A percentile compares a stretch with the other conserved stretches of the same genome.
These are phyloP conservation scores for Ips typographus DNA, from an alignment of 1,140 invertebrate species.

Conservation along the genomic window DNA sequence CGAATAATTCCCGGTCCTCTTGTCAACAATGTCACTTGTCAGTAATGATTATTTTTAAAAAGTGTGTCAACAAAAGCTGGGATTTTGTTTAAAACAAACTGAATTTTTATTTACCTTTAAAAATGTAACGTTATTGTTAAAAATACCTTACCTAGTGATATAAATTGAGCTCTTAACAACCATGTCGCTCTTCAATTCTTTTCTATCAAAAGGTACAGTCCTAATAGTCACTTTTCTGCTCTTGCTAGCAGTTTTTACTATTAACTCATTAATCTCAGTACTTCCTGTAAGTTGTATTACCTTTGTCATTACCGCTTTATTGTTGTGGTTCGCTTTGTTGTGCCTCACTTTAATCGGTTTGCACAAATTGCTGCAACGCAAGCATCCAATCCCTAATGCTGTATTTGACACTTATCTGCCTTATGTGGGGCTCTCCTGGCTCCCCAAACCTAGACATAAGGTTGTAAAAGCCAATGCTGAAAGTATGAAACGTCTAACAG, in stretches of 20 bases:
- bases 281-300: slow-evolving; percentile 27
- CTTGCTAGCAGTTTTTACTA: slow-evolving; percentile 5
- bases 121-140: too few relatives aligned
- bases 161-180: too few relatives aligned
- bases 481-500: slow-evolving; percentile 38
- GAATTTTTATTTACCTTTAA: too few relatives aligned
- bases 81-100: too few relatives aligned
- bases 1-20: too few relatives aligned
- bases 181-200: background rate
- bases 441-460: background rate
- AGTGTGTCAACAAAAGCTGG: too few relatives aligned
- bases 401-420: slow-evolving; percentile 18
- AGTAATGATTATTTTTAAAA: too few relatives aligned
- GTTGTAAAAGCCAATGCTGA: slow-evolving; percentile 34
- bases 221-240: slow-evolving; percentile 19
- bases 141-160: too few relatives aligned
- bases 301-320: slow-evolving; percentile 25
- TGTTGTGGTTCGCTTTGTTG: slow-evolving; percentile 32
- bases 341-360: slow-evolving; percentile 35
- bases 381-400: slow-evolving; percentile 24
- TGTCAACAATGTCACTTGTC: too few relatives aligned
- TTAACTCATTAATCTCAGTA: slow-evolving; percentile 22
- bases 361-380: slow-evolving; percentile 36
- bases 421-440: slow-evolving; percentile 8
- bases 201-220: slow-evolving; percentile 18